phyloP scores from a whole-genome alignment of 1,140 invertebrate genomes.

The Olivierus martensii region DNA sequence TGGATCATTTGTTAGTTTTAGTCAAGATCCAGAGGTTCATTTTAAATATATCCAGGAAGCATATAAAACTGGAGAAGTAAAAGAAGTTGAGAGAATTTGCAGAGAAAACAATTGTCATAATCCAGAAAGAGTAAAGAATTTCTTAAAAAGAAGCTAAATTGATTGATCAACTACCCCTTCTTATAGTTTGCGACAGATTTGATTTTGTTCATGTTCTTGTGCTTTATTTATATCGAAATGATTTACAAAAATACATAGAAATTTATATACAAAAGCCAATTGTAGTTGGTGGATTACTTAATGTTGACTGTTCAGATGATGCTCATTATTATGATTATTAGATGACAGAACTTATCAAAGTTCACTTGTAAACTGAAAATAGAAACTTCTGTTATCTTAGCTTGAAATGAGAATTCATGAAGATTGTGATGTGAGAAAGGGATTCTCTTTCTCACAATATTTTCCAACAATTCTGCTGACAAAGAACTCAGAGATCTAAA shows the following conservation, averaged over 20 bases:
- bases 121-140: conserved; percentile 97
- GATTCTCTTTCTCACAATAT: no score
- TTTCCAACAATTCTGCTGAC: no score
- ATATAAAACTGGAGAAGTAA: conserved; percentile 97
- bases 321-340: conserved; percentile 90
- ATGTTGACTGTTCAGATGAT: conserved; percentile 97
- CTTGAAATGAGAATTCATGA: conserved; percentile 93
- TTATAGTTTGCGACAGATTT: conserved; percentile 98
- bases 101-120: conserved; percentile 98
- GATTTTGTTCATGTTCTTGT: conserved; percentile 99
- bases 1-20: neutral
- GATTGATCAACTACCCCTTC: conserved; percentile 92
- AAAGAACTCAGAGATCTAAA: no score
- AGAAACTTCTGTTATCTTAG: conserved; percentile 93
- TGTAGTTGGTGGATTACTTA: conserved; percentile 91
- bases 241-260: conserved; percentile 97
- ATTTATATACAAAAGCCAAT: conserved; percentile 99
- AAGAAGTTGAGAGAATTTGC: conserved; percentile 98
- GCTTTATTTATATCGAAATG: conserved; percentile 94
- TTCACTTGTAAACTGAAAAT: conserved; percentile 97
- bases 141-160: conserved; percentile 97
- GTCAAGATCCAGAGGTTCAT: neutral
- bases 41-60: conserved; percentile 52
- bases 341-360: conserved; percentile 96
- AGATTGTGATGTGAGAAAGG: no score